Evolutionary conservation across 2,113 vertebrate genomes (phyloP).

Genomic region (Macrotus californicus): DNA sequence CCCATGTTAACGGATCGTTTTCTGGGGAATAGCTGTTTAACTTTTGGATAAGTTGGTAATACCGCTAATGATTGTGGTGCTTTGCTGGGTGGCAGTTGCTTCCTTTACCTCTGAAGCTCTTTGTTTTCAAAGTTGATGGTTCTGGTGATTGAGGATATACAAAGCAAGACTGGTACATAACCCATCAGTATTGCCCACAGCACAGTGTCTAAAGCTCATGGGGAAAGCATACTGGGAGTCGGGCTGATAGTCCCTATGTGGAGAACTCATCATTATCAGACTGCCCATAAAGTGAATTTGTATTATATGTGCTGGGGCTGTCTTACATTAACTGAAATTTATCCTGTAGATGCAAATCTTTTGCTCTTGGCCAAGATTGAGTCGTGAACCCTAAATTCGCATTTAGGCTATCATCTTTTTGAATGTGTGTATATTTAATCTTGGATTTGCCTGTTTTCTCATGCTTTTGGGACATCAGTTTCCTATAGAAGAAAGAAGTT

Average conservation of each 20-base stretch:
- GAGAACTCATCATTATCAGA: not conserved
- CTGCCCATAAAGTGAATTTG: not conserved
- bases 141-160: not conserved
- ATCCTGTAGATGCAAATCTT: not conserved
- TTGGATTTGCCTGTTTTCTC: not conserved
- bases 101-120: not conserved
- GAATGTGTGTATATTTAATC: not conserved
- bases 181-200: not conserved
- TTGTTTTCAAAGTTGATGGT: not conserved
- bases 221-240: not conserved
- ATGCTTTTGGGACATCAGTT: not conserved
- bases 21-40: not conserved
- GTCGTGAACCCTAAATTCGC: not conserved
- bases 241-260: not conserved
- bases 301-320: not conserved
- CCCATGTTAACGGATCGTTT: not conserved
- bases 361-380: not conserved
- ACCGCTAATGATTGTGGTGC: not conserved
- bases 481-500: constrained; percentile 10
- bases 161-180: not conserved
- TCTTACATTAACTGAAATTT: not conserved
- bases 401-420: not conserved
- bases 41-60: not conserved
- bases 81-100: not conserved
- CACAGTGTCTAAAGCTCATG: fast-evolving